Base-by-base conservation (phyloP, 2,797 vertebrate species). In the Cirrhinus molitorella region DNA sequence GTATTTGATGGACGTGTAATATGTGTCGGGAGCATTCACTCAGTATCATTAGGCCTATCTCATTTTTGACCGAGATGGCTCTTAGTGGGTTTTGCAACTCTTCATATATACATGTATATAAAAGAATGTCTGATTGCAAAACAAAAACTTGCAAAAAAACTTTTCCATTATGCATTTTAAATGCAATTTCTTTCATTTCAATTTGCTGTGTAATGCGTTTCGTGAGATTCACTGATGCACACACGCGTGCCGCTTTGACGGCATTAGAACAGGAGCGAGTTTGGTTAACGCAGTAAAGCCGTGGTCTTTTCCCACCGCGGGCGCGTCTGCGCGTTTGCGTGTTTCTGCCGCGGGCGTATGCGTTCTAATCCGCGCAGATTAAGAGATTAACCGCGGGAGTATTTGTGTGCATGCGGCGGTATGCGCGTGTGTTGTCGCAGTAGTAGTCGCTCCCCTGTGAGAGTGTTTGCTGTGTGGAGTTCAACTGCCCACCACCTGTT, bases 401-500 rank as follows among this genome's bases (percentile, higher is more conserved):
- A 75, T 83, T 45, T 75, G 61, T 63, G 70, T 65, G 70, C 80
- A 65, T 81, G 57, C 28, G 45, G 28, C 28, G 57, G 80, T 55
- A 83, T 83, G 79, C 49, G 37, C 34, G 61, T 66, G 63, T 72
- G 55, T 34, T 40, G 55, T 53, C 49, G 19, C 74, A 70, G 73
- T 53, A 76, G 81, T 77, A 49, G 43, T 63, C 66, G 55, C 17
- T 70, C 25, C 55, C 49, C 40, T 77, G 82, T 70, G 74, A 61
- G 66, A 82, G 59, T 21, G 80, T 74, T 40, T 66, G 79, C 79
- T 47, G 67, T 71, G 79, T 49, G 25, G 67, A 53, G 57, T 67
- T 77, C 72, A 77, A 79, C 83, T 80, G 83, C 77, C 77, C 61
- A 47, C 83, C 83, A 84, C 83, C 83, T 84, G 83, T 84, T 79